Percentiles rank a stretch among this genome's conserved stretches.
These are phyloP conservation scores for Resseliella maxima DNA, from an alignment of 2,888 invertebrate genomes.

Conservation along the genomic window DNA sequence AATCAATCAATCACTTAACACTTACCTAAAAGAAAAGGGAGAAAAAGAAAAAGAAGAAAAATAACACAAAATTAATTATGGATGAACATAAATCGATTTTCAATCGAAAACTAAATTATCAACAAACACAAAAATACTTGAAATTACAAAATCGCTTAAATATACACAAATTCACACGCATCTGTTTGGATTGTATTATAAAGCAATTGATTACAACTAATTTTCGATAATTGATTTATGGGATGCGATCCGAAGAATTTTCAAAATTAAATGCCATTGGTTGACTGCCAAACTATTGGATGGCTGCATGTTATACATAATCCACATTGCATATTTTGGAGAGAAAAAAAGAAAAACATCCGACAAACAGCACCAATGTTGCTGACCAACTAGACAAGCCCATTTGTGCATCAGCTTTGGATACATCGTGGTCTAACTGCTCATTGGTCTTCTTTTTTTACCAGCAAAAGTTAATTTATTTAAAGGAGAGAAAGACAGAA, in stretches of 20 bases:
- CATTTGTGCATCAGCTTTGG: neutral
- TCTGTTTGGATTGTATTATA: neutral
- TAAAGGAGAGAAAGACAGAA: too few relatives aligned
- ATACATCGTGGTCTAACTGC: neutral
- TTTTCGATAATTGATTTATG: neutral
- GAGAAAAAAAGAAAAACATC: too few relatives aligned
- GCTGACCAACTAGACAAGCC: neutral
- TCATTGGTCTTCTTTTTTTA: too few relatives aligned
- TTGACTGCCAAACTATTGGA: too few relatives aligned
- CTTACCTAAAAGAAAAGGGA: conserved; percentile 36
- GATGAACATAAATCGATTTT: neutral
- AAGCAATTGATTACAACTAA: neutral
- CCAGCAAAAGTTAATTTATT: neutral
- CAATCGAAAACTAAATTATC: neutral
- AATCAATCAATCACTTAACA: conserved; percentile 35
- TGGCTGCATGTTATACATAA: too few relatives aligned
- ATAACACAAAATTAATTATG: neutral
- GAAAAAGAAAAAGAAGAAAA: neutral
- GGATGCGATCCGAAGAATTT: neutral
- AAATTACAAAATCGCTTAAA: neutral
- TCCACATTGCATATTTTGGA: too few relatives aligned
- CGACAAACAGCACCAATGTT: neutral
- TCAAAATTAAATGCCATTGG: neutral
- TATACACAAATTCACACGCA: neutral
- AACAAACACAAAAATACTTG: neutral